Base-by-base conservation (phyloP, 2,797 vertebrate genomes). In the Lepus oiostolus region DNA sequence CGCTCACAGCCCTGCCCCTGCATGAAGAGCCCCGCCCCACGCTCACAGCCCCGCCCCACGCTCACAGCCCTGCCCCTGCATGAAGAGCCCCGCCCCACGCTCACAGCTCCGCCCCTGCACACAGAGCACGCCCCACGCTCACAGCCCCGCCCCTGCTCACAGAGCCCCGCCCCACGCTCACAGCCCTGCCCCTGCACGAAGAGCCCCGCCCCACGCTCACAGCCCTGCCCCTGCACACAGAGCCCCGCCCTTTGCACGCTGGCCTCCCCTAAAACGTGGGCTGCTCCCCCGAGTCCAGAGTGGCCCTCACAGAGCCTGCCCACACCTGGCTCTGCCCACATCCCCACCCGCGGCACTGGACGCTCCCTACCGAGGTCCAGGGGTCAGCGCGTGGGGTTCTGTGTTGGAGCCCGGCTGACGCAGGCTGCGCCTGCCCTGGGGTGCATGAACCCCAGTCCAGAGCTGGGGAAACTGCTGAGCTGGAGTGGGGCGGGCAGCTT, bases 111-210 rank as follows among this genome's bases (percentile, higher is more conserved):
- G 32, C 32, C 32, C 32, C 32, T 32, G 32, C 32, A 32, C 32
- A 32, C 32, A 32, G 32, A 32, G 32, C 32, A 32, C 32, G 32
- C 32, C 32, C 32, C 32, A 32, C 32, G 32, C 32, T 32, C 32
- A 32, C 32, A 32, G 32, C 32, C 32, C 32, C 32, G 32, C 2
- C 32, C 32, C 32, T 32, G 32, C 32, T 32, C 32, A 32, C 30
- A 4, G 5, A 9, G 79, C 32, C 52, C 28, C 0, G 14, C 26
- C 19, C 76, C 47, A 9, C 17, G 28, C 11, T 35, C 30, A 14
- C 9, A 62, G 26, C 30, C 0, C 0, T 3, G 82, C 85, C 54
- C 0, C 24, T 62, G 14, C 24, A 2, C 68, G 16, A 26, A 26
- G 10, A 42, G 32, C 0, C 1, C 9, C 7, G 4, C 32, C 72